Conservation (phyloP, 2,113 vertebrate species). For the Picathartes gymnocephalus region DNA sequence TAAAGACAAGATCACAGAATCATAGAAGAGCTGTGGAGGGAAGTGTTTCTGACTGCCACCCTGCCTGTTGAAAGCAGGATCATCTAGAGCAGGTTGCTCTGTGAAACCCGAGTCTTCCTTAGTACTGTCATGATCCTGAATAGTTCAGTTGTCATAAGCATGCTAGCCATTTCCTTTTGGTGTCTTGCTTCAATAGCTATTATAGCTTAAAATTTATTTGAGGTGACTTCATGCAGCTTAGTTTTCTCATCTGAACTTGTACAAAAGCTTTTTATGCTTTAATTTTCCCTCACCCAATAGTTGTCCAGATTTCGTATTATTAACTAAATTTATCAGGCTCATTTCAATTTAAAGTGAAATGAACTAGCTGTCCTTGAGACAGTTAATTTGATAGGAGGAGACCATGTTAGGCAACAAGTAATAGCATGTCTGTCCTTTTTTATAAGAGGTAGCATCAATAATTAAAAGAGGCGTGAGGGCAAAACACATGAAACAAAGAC, state of each 20-base stretch:
- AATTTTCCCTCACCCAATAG: neutral
- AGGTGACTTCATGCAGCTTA: neutral
- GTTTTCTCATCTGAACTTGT: neutral
- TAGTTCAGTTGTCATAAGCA: neutral
- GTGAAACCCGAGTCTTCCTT: neutral
- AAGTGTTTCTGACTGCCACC: neutral
- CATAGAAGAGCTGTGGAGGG: neutral
- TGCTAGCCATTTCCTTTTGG: slow-evolving; percentile 22
- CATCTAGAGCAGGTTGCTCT: neutral
- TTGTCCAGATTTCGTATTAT: neutral
- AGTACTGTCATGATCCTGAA: neutral
- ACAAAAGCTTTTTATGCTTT: neutral
- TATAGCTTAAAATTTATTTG: neutral
- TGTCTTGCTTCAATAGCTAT: neutral
- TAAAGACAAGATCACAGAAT: neutral
- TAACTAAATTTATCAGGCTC: neutral
- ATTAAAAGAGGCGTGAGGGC: accelerated
- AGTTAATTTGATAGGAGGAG: neutral
- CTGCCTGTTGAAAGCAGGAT: neutral
- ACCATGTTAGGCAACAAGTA: neutral
- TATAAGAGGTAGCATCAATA: neutral
- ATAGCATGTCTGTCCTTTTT: neutral
- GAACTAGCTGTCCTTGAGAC: neutral
- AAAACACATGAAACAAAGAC: neutral
- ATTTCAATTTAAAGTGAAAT: neutral